A percentile compares a stretch with the other conserved stretches of the same genome.
Evolutionary conservation across 2,888 invertebrate species (phyloP).

Genomic region (Oscheius sp.): DNA sequence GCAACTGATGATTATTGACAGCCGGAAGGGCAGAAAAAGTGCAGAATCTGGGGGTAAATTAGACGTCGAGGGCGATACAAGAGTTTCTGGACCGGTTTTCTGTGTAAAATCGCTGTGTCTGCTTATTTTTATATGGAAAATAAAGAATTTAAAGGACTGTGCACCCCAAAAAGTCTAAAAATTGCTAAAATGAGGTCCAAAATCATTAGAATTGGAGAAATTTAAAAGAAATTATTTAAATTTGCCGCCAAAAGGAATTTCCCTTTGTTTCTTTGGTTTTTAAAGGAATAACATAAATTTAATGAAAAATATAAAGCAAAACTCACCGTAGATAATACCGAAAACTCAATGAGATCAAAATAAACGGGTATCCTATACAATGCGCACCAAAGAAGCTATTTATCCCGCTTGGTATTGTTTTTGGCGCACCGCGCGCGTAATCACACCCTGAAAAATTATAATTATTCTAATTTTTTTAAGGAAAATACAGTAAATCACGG

Average conservation of each 20-base stretch:
- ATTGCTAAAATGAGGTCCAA: too few relatives aligned
- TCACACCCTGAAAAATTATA: conserved; percentile 35
- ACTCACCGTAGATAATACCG: conserved; percentile 59
- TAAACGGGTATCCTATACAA: conserved; percentile 91
- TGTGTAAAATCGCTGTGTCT: conserved; percentile 1
- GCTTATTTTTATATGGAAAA: too few relatives aligned
- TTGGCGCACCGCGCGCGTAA: conserved; percentile 39
- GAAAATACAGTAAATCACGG: too few relatives aligned
- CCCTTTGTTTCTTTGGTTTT: too few relatives aligned
- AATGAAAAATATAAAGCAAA: background rate
- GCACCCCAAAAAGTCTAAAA: too few relatives aligned
- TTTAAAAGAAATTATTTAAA: too few relatives aligned
- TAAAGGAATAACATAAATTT: too few relatives aligned
- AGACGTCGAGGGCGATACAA: too few relatives aligned
- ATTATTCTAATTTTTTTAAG: background rate
- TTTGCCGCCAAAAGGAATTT: too few relatives aligned
- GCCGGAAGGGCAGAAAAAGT: conserved; percentile 19
- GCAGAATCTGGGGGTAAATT: background rate
- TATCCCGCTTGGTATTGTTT: conserved; percentile 45
- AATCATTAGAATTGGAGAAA: too few relatives aligned
- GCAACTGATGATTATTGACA: background rate
- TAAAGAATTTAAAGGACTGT: too few relatives aligned
- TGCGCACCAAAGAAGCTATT: conserved; percentile 73
- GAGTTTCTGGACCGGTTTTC: too few relatives aligned
- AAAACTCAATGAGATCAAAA: conserved; percentile 80